Percentiles rank a stretch among this genome's conserved stretches.
Evolutionary conservation across 2,113 vertebrate genomes (phyloP).

Genomic region (Hippocampus abdominalis): DNA sequence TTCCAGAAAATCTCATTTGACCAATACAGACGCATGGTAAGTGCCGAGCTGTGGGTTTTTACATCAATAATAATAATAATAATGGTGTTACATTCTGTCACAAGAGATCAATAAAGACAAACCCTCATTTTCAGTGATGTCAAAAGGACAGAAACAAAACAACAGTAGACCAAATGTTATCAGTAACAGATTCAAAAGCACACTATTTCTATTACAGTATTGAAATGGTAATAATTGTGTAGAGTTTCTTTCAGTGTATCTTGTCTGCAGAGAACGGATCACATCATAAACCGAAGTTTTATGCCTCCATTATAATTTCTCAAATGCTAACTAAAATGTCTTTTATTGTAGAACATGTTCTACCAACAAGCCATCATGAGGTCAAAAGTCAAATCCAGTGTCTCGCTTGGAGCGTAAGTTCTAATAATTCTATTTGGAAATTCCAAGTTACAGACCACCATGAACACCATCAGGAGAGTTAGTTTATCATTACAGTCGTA

Average conservation of each 20-base stretch:
- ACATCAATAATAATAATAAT: background rate
- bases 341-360: slow-evolving; percentile 82
- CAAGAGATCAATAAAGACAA: background rate
- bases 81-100: background rate
- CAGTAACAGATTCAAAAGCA: too few species aligned
- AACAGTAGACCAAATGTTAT: too few species aligned
- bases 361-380: slow-evolving; percentile 87
- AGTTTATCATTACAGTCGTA: too few species aligned
- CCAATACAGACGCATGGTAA: slow-evolving; percentile 78
- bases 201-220: background rate
- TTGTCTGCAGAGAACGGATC: too few species aligned
- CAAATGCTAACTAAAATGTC: background rate
- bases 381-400: slow-evolving; percentile 90
- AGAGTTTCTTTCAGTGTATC: too few species aligned
- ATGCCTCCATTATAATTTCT: background rate
- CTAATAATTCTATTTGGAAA: background rate
- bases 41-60: slow-evolving; percentile 8
- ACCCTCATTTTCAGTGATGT: background rate
- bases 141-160: background rate
- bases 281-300: background rate
- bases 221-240: background rate
- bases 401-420: slow-evolving; percentile 91
- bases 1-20: slow-evolving; percentile 81
- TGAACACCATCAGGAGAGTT: background rate
- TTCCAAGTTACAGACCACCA: background rate